Conservation (phyloP, 2,888 invertebrate genomes). For the Rhynchonema sp. region DNA sequence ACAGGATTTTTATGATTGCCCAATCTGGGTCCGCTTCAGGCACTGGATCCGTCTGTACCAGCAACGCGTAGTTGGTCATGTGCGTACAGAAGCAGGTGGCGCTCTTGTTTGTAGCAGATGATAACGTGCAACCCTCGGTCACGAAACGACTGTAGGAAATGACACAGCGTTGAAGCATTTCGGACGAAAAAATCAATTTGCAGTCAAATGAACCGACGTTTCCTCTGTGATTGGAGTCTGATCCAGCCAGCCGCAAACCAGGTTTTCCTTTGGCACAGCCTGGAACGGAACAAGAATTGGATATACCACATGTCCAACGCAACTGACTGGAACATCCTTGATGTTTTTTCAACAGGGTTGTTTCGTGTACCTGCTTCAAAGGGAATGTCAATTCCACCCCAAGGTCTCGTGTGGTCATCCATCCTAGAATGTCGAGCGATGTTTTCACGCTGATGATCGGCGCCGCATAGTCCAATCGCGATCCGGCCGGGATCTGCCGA, state of each 20-base stretch:
- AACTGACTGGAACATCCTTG: too few species aligned
- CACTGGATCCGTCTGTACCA: too few species aligned
- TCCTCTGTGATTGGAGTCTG: not conserved
- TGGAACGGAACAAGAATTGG: too few species aligned
- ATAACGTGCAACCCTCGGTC: too few species aligned
- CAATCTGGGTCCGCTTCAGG: too few species aligned
- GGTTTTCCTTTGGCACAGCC: not conserved
- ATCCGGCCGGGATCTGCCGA: not conserved
- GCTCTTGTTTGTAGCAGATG: too few species aligned
- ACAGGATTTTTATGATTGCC: too few species aligned
- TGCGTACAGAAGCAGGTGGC: too few species aligned
- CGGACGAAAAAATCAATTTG: not conserved
- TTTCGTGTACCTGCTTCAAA: not conserved
- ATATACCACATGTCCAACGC: too few species aligned
- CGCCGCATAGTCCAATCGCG: not conserved
- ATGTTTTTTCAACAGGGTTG: not conserved
- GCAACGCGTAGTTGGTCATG: too few species aligned
- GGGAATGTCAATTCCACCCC: not conserved
- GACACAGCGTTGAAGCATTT: too few species aligned
- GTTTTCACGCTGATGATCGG: not conserved
- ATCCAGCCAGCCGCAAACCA: not conserved
- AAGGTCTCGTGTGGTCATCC: not conserved
- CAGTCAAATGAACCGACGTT: not conserved
- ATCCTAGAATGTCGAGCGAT: not conserved
- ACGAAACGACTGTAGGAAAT: too few species aligned